Evolutionary conservation across 2,888 invertebrate genomes (phyloP), one percentile per base, ranked within the genome.

Genomic region (Anorthoa munda): DNA sequence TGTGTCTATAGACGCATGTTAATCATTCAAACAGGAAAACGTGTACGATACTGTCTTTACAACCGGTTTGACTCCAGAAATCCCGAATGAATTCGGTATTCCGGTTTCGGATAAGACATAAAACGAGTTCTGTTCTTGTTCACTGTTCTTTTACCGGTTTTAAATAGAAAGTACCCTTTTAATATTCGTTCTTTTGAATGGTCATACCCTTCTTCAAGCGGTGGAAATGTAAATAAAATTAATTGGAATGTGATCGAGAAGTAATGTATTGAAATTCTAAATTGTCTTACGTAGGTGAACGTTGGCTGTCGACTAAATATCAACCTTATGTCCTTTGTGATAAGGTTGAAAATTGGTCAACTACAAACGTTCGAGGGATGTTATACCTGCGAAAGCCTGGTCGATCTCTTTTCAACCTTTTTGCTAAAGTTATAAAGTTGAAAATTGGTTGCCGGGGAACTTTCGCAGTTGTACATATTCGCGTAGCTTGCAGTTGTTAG

Each of bases 221-320:
- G 12, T 61, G 59, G 23, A 45, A 45, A 66, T 84, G 78, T 86
- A 79, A 67, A 81, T 86, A 79, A 61, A 46, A 63, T 65, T 2
- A 67, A 73, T 82, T 61, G 76, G 59, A 86, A 83, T 87, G 77
- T 83, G 87, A 88, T 77, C 23, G 59, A 78, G 21, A 68, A 76
- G 64, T 77, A 64, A 31, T 85, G 82, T 87, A 84, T 82, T 75
- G 63, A 87, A 80, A 81, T 84, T 88, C 83, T 83, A 85, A 83
- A 86, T 77, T 78, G 50, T 48, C 68, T 74, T 60, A 83, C 85
- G 45, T 56, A 45, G 45, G 26, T 17, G 66, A 31, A 56, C 48
- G 4, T 61, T 61, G 61, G 11, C 7, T 21, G 60, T 45, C 45
- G 45, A n/a, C 15, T 15, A 21, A 12, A 18, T 73, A 56, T 75